Base-by-base conservation (phyloP, 2,888 invertebrate genomes). In the Meghimatium bilineatum region DNA sequence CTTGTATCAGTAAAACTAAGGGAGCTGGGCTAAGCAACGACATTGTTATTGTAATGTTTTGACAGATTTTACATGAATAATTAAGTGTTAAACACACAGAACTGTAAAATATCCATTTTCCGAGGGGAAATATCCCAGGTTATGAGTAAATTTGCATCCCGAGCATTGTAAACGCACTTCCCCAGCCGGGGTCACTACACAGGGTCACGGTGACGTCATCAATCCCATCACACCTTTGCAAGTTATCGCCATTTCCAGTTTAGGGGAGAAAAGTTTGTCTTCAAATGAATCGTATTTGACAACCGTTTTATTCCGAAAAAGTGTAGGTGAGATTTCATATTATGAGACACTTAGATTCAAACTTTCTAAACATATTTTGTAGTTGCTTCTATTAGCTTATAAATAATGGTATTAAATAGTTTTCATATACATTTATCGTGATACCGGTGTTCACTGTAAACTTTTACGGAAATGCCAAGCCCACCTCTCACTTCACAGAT, bases 141-240 rank as follows among this genome's bases (percentile, higher is more conserved):
- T 84, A 75, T 72, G 78, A 84, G 84, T 76, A 77, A 83, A 86
- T 86, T 85, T 81, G 84, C 85, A 83, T 82, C 83, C 63, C 85
- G 81, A 75, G 85, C 83, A 83, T 85, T 82, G 84, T 84, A 85
- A 85, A 88, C 87, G 86, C 86, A 88, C 87, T 88, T 85, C 86
- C 85, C 88, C 85, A 86, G 87, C 85, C 86, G 86, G 87, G 88
- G 88, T 88, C 88, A 88, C 84, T 85, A 86, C 86, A 80, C 87
- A 86, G 87, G 88, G 88, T 88, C 88, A 87, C 84, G 66, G 83
- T 88, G 88, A 88, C 88, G 88, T 88, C 88, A 88, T 82, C 87
- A 63, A 86, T 86, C 85, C 86, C 86, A 85, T 79, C 81, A 85
- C 84, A 84, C 86, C 87, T 83, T 71, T 75, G 74, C 75, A 77